Percentiles rank a stretch among this genome's conserved stretches.
phyloP scores from a whole-genome alignment of 2,888 invertebrate species.

The Imbricaverruca yamaguchii region DNA sequence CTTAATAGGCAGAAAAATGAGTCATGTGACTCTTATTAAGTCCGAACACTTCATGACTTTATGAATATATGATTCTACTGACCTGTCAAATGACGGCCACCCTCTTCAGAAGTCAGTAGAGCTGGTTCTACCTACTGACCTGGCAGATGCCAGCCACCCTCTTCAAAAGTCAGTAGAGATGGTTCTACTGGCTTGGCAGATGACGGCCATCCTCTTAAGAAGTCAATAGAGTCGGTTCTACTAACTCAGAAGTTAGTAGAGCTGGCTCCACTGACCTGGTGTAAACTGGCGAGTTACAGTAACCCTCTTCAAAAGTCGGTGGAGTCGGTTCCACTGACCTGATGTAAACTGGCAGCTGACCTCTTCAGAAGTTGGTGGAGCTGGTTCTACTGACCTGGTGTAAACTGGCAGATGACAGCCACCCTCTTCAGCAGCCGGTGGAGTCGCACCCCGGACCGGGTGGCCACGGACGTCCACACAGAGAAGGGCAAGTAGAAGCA shows the following conservation, averaged over 20 bases:
- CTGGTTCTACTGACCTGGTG: slow-evolving; percentile 30
- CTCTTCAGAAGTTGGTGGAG: slow-evolving; percentile 33
- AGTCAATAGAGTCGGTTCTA: no score
- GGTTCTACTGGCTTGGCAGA: no score
- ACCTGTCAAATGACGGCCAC: slow-evolving; percentile 28
- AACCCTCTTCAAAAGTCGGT: no score
- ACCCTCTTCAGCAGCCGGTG: slow-evolving; percentile 37
- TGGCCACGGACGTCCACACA: slow-evolving; percentile 40
- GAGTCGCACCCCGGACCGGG: slow-evolving; percentile 38
- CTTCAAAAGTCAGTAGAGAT: slow-evolving; percentile 35
- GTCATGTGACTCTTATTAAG: no score
- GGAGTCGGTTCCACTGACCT: neutral
- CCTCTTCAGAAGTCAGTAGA: slow-evolving; percentile 37
- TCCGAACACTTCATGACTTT: no score
- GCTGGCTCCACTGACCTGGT: slow-evolving; percentile 26
- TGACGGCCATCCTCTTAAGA: no score
- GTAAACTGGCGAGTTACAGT: slow-evolving; percentile 32
- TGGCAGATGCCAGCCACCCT: slow-evolving; percentile 31
- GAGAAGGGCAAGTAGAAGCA: slow-evolving; percentile 43
- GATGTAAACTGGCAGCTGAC: slow-evolving; percentile 37
- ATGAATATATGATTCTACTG: no score
- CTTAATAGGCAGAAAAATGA: no score
- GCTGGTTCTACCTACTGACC: slow-evolving; percentile 28
- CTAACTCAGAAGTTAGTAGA: no score
- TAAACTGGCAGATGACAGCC: slow-evolving; percentile 37